Percentiles rank a stretch among this genome's conserved stretches.
These are phyloP conservation scores for Palythoa grandiflora DNA, from an alignment of 92 coral and sea anemone genomes.

Conservation along the genomic window DNA sequence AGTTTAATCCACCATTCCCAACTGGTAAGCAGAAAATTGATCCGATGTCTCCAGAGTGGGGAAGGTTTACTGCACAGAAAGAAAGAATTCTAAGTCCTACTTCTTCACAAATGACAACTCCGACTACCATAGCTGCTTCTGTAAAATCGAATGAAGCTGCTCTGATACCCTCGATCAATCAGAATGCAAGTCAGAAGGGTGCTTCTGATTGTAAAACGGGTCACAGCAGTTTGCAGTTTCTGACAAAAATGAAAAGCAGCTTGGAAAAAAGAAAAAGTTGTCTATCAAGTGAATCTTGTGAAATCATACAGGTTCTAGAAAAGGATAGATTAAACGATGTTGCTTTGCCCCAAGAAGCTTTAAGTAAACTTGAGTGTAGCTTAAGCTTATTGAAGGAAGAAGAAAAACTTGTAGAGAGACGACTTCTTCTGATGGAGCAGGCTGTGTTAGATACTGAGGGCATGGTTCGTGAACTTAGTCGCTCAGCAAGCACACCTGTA, in stretches of 20 bases:
- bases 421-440: slow-evolving; percentile 29
- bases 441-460: slow-evolving; percentile 23
- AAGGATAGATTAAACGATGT: not conserved
- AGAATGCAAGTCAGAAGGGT: not conserved
- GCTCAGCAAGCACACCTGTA: not conserved
- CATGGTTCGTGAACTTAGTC: slow-evolving; percentile 33
- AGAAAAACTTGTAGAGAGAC: slow-evolving; percentile 37
- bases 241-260: not conserved
- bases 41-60: not conserved
- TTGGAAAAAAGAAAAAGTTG: slow-evolving; percentile 12
- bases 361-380: not conserved
- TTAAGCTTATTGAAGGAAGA: slow-evolving; percentile 27
- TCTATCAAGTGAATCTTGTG: not conserved
- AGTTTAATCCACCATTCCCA: not conserved
- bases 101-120: not conserved
- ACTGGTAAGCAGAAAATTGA: not conserved
- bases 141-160: not conserved
- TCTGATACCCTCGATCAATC: not conserved
- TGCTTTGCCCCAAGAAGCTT: slow-evolving; percentile 34
- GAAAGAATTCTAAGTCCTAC: not conserved
- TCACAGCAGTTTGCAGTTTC: not conserved
- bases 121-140: not conserved
- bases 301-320: not conserved
- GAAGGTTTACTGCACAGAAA: not conserved
- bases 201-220: not conserved